A percentile compares a stretch with the other conserved stretches of the same genome.
Conservation (phyloP, 2,888 invertebrate genomes). For the Melieria picta region DNA sequence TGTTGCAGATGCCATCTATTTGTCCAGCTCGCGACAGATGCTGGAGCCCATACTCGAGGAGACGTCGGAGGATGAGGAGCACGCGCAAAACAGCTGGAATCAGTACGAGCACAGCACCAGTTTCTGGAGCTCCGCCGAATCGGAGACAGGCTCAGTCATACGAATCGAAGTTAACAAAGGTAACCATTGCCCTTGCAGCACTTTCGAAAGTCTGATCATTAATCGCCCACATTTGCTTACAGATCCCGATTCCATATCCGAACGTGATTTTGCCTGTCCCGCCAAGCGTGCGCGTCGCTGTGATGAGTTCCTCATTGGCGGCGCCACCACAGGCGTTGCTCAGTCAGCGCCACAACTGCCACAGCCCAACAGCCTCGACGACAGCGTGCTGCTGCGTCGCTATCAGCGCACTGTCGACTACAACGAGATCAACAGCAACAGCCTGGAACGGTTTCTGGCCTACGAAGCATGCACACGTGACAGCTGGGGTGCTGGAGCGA, state of each 20-base stretch:
- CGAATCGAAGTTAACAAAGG: slow-evolving; percentile 70
- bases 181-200: slow-evolving; percentile 39
- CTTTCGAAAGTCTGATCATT: background rate
- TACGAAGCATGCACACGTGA: slow-evolving; percentile 53
- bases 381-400: slow-evolving; percentile 51
- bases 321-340: slow-evolving; percentile 19
- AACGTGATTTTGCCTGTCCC: slow-evolving; percentile 80
- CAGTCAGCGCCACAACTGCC: slow-evolving; percentile 30
- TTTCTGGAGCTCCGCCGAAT: slow-evolving; percentile 73
- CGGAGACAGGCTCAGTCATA: slow-evolving; percentile 85
- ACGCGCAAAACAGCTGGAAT: slow-evolving; percentile 59
- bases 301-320: slow-evolving; percentile 63
- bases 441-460: slow-evolving; percentile 55
- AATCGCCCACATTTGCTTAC: background rate
- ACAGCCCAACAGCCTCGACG: slow-evolving; percentile 46
- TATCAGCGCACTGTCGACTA: slow-evolving; percentile 41
- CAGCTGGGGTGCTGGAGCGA: slow-evolving; percentile 44
- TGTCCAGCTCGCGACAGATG: slow-evolving; percentile 64
- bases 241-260: slow-evolving; percentile 69
- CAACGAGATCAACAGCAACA: slow-evolving; percentile 52
- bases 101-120: slow-evolving; percentile 55
- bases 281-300: slow-evolving; percentile 76
- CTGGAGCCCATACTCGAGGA: slow-evolving; percentile 90
- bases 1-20: slow-evolving; percentile 59
- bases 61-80: slow-evolving; percentile 80